Conservation (phyloP, 35 echinoderm and acorn worm species). For the Lytechinus variegatus region DNA sequence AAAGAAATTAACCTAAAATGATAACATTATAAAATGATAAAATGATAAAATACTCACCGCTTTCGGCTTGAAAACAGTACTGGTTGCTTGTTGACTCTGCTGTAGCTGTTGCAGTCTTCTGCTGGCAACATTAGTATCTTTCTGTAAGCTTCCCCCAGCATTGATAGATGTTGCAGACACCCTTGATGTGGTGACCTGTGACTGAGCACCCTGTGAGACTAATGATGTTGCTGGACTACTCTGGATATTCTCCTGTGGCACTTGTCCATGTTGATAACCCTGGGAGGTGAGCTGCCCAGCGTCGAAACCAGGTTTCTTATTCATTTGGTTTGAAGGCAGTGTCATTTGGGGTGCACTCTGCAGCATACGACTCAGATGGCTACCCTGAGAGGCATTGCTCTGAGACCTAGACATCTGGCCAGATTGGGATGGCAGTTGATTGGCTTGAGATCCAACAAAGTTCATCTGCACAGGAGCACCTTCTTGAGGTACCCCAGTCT, state of each 20-base stretch:
- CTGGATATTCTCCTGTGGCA: not conserved
- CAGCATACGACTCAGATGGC: not conserved
- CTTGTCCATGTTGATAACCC: not conserved
- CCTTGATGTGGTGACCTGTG: not conserved
- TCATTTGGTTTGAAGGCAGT: not conserved
- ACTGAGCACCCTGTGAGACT: not conserved
- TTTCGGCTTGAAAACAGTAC: not conserved
- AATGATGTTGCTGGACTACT: not conserved
- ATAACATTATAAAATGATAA: no score
- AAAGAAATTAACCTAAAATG: no score
- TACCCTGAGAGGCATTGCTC: not conserved
- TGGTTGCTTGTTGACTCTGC: not conserved
- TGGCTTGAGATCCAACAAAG: not conserved
- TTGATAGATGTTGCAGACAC: not conserved
- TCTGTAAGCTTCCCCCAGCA: not conserved
- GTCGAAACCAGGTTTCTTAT: not conserved
- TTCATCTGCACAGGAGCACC: not conserved
- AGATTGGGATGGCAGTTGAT: not conserved
- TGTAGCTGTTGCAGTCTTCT: conserved; percentile 34
- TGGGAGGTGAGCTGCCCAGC: not conserved
- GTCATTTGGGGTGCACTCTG: not conserved
- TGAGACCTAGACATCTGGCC: not conserved
- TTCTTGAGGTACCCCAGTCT: not conserved
- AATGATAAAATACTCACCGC: conserved; percentile 3
- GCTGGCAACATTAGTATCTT: not conserved